Conservation (phyloP, 2,113 vertebrate genomes). For the Papio anubis region DNA sequence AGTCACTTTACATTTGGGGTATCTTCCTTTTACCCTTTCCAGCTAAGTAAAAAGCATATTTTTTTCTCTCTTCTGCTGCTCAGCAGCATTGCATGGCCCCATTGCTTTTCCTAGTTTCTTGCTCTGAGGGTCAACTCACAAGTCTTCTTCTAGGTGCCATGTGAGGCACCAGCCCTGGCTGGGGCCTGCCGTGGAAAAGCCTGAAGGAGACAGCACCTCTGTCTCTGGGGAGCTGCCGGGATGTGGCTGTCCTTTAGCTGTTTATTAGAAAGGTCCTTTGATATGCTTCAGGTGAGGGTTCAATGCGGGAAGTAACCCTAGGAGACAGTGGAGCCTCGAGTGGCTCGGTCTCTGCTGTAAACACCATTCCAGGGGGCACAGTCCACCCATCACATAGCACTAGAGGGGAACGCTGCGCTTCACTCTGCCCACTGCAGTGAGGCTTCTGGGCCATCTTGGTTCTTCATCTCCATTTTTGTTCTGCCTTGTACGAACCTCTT, state of each 20-base stretch:
- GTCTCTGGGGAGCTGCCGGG: neutral
- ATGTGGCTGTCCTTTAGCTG: neutral
- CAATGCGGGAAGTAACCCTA: neutral
- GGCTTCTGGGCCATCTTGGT: neutral
- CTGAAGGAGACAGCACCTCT: accelerated
- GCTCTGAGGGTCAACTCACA: neutral
- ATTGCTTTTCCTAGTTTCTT: neutral
- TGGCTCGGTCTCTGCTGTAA: neutral
- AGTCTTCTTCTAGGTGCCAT: neutral
- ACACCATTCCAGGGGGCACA: accelerated
- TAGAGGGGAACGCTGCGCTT: accelerated
- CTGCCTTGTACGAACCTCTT: neutral
- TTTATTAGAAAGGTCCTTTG: neutral
- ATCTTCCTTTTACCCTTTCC: neutral
- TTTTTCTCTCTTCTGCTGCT: neutral
- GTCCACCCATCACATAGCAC: neutral
- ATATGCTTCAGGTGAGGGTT: neutral
- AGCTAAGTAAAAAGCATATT: accelerated
- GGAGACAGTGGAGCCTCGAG: neutral
- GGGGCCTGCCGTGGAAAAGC: neutral
- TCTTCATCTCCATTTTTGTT: no score
- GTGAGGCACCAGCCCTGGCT: neutral
- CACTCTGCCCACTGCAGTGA: accelerated
- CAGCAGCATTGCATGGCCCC: neutral
- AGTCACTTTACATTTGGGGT: neutral